Conservation (phyloP, 2,113 vertebrate genomes). For the Ahaetulla prasina region DNA sequence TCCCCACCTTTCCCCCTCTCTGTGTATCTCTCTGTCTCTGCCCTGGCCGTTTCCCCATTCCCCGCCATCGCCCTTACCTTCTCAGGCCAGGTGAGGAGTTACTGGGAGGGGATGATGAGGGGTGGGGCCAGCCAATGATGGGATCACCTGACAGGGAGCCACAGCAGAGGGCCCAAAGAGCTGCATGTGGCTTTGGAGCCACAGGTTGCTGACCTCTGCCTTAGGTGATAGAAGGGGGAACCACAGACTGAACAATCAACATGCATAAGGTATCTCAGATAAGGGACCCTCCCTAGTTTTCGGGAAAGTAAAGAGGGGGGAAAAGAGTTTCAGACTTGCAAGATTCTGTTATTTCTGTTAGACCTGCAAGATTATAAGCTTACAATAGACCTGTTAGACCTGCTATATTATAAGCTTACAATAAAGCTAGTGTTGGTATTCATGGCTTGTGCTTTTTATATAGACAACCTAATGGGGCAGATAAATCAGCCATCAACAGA, state of each 20-base stretch:
- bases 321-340: background rate
- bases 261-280: background rate
- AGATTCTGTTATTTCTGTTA: background rate
- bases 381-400: background rate
- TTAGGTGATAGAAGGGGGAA: background rate
- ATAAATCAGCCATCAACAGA: background rate
- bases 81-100: too few species aligned
- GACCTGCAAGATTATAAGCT: background rate
- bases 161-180: too few species aligned
- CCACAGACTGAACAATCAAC: background rate
- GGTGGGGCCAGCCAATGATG: too few species aligned
- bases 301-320: background rate
- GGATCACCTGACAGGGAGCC: too few species aligned
- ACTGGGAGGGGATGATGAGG: too few species aligned
- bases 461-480: background rate
- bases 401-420: background rate
- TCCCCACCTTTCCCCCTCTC: too few species aligned
- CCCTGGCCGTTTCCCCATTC: too few species aligned
- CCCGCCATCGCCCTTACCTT: too few species aligned
- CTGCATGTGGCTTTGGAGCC: too few species aligned
- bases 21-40: too few species aligned
- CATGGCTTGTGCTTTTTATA: background rate
- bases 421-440: background rate
- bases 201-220: too few species aligned
- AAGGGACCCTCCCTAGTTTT: background rate